Evolutionary conservation across 2,113 vertebrate species (phyloP).

Genomic region (Centropristis striata): DNA sequence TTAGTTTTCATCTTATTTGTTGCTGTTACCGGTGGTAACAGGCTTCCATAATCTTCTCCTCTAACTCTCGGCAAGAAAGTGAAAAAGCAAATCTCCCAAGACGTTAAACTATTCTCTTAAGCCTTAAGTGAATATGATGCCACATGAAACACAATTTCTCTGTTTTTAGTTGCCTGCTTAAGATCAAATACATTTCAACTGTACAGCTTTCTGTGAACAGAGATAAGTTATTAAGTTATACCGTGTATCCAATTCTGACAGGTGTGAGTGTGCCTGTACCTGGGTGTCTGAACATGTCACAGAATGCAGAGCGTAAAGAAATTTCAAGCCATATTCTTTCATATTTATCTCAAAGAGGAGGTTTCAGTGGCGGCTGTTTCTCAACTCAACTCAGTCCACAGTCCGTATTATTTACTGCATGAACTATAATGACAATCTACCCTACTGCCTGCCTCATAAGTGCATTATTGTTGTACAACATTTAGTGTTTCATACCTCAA

Average conservation of each 20-base stretch:
- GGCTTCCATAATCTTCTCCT: constrained; percentile 24
- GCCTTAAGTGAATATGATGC: not conserved
- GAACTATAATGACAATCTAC: constrained; percentile 57
- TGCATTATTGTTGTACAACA: constrained; percentile 83
- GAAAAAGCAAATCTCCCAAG: not conserved
- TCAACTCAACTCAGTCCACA: constrained; percentile 46
- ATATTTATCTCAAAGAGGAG: constrained; percentile 65
- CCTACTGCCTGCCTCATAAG: constrained; percentile 82
- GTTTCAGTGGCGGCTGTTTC: constrained; percentile 53
- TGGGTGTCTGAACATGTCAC: not conserved
- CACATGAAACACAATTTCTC: constrained; percentile 25
- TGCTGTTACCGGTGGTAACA: no score
- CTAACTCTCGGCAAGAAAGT: not conserved
- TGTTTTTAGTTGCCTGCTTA: constrained; percentile 16
- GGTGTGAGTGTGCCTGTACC: not conserved
- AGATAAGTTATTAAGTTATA: not conserved
- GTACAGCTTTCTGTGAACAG: constrained; percentile 6
- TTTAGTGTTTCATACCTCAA: constrained; percentile 78
- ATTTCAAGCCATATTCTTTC: constrained; percentile 28
- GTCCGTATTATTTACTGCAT: constrained; percentile 58
- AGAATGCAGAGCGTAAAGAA: not conserved
- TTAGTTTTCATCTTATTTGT: no score
- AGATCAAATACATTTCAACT: constrained; percentile 1
- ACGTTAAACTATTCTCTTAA: not conserved
- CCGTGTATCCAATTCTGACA: not conserved